A percentile compares a stretch with the other conserved stretches of the same genome.
phyloP scores from a whole-genome alignment of 2,113 vertebrate species.

The human (Homo sapiens) region DNA sequence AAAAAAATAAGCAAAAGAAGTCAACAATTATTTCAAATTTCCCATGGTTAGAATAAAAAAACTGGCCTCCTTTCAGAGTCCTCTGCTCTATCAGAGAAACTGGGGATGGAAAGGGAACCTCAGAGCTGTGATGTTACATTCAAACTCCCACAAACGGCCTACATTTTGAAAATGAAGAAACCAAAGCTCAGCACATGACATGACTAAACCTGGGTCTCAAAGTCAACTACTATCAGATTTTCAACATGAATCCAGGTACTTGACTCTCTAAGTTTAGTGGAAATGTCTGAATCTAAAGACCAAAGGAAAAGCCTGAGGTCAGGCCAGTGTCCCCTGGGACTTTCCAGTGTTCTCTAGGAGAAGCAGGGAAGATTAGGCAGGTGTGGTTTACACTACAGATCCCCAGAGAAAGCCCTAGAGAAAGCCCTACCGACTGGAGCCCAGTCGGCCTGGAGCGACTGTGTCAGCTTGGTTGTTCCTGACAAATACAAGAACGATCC shows the following conservation, averaged over 20 bases:
- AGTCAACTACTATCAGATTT: not conserved
- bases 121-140: not conserved
- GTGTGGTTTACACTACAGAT: conserved; percentile 85
- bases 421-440: conserved; percentile 77
- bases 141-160: not conserved
- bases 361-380: conserved; percentile 61
- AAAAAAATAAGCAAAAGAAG: not conserved
- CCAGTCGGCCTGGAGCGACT: conserved; percentile 81
- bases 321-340: not conserved
- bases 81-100: not conserved
- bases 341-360: not conserved
- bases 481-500: conserved; percentile 90
- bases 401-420: conserved; percentile 81
- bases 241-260: not conserved
- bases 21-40: conserved; percentile 35
- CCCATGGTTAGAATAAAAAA: not conserved
- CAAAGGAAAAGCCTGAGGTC: not conserved
- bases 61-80: not conserved
- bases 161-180: not conserved
- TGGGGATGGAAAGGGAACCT: not conserved
- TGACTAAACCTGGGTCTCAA: not conserved
- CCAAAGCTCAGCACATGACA: not conserved
- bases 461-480: conserved; percentile 83
- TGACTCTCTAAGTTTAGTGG: not conserved
- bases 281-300: not conserved